Conservation (phyloP, 1,140 invertebrate species). For the Drosophila willistoni region DNA sequence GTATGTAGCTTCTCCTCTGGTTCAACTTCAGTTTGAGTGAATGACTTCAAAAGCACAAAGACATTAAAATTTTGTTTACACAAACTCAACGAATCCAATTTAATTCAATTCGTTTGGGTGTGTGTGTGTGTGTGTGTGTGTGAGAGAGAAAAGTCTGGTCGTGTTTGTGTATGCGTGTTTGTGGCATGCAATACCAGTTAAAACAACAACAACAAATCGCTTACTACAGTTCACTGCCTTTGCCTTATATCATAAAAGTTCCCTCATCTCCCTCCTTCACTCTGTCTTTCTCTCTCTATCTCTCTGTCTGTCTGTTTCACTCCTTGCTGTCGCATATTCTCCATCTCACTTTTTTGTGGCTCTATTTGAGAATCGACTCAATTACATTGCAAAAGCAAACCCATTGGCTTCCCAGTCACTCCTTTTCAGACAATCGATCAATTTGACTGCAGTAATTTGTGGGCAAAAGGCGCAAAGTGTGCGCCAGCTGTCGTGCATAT, state of each 20-base stretch:
- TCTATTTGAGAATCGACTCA: conserved; percentile 10
- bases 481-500: conserved; percentile 67
- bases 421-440: conserved; percentile 71
- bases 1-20: conserved; percentile 37
- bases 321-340: conserved; percentile 22
- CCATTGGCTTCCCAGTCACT: conserved; percentile 29
- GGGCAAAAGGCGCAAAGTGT: conserved; percentile 71
- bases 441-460: conserved; percentile 81
- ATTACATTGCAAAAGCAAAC: conserved; percentile 19
- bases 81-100: conserved; percentile 81
- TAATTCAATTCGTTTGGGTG: conserved; percentile 75
- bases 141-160: conserved; percentile 4
- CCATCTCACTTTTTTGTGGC: not conserved
- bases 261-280: not conserved
- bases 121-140: conserved; percentile 16
- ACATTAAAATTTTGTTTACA: conserved; percentile 82
- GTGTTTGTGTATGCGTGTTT: conserved; percentile 41
- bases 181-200: conserved; percentile 57
- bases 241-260: conserved; percentile 76
- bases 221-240: conserved; percentile 75
- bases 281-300: not conserved
- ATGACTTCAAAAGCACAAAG: conserved; percentile 81
- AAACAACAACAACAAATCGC: conserved; percentile 73
- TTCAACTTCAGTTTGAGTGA: conserved; percentile 72
- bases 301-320: not conserved